Conservation (phyloP, 2,113 vertebrate species). For the Chiloscyllium plagiosum region DNA sequence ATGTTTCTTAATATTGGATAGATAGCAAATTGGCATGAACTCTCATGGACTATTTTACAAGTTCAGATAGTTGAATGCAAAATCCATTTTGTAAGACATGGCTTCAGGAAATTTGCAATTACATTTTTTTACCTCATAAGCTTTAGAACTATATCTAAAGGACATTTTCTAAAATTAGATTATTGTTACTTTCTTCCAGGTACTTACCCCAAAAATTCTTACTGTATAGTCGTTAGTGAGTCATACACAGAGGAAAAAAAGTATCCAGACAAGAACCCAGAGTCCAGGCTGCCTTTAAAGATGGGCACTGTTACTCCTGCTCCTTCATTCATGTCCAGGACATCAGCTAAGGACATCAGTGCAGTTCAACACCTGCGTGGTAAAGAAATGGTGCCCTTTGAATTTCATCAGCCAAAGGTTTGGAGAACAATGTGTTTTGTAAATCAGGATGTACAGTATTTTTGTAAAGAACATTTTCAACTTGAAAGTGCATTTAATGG, state of each 20-base stretch:
- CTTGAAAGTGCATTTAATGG: neutral
- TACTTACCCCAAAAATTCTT: conserved; percentile 18
- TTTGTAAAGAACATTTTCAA: neutral
- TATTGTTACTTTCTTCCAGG: conserved; percentile 12
- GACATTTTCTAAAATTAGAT: neutral
- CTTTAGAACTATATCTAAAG: neutral
- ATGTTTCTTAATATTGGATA: neutral
- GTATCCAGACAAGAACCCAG: neutral
- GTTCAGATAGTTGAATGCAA: neutral
- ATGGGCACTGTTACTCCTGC: conserved; percentile 41
- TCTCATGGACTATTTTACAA: neutral
- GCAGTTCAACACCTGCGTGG: neutral
- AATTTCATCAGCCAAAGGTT: conserved; percentile 13
- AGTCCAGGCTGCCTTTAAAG: neutral
- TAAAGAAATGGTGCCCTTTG: neutral
- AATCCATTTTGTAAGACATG: neutral
- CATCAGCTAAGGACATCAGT: conserved; percentile 40
- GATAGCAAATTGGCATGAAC: neutral
- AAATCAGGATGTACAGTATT: neutral
- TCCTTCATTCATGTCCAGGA: conserved; percentile 44
- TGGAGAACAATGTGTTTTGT: neutral
- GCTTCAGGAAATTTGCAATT: neutral
- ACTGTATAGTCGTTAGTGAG: conserved; percentile 1
- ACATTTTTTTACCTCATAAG: neutral
- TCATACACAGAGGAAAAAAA: neutral